phyloP scores from a whole-genome alignment of 2,113 vertebrate genomes.

The Eolophus roseicapilla region DNA sequence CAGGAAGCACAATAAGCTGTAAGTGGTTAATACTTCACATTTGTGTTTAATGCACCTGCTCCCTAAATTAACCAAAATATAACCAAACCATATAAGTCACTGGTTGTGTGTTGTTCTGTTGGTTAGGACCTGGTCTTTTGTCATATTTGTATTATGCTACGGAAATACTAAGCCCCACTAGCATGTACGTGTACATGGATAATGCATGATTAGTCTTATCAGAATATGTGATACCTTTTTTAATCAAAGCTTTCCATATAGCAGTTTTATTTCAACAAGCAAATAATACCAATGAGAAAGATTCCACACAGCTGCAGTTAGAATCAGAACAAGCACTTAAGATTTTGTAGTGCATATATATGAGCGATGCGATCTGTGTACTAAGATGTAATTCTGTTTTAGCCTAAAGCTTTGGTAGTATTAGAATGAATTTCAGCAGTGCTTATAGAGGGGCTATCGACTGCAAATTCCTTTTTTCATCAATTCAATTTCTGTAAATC shows the following conservation, averaged over 20 bases:
- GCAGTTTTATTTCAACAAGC: neutral
- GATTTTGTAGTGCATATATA: neutral
- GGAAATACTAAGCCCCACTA: neutral
- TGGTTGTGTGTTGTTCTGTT: neutral
- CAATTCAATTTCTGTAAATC: neutral
- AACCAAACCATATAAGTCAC: neutral
- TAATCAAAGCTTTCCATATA: neutral
- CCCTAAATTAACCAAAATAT: neutral
- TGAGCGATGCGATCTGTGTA: neutral
- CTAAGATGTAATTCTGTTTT: neutral
- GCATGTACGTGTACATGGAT: fast-evolving
- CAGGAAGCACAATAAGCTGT: neutral
- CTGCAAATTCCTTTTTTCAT: neutral
- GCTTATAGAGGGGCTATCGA: neutral
- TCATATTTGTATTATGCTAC: neutral
- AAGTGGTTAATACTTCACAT: neutral
- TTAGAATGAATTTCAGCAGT: neutral
- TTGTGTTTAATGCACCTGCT: neutral
- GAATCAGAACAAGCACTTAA: neutral
- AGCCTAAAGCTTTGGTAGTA: neutral
- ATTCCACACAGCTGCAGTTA: neutral
- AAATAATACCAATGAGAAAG: neutral
- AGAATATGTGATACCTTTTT: neutral
- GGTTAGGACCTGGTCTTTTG: neutral
- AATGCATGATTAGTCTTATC: neutral